These are phyloP conservation scores for Argyra leucocephala DNA, from an alignment of 2,888 invertebrate species.

Conservation along the genomic window DNA sequence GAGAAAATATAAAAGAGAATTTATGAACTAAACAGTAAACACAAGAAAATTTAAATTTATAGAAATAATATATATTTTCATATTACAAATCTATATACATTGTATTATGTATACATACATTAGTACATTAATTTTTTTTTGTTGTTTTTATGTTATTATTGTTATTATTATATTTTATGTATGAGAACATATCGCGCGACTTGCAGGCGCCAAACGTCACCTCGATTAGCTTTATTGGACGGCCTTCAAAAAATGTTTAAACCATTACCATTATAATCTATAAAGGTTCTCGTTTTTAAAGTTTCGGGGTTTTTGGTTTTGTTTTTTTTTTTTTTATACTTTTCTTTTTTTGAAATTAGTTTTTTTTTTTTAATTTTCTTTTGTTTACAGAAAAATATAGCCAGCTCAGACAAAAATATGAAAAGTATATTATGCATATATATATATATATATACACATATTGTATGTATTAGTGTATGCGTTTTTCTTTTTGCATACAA, in stretches of 20 bases:
- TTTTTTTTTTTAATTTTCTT: neutral
- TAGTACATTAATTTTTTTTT: neutral
- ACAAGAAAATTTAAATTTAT: no score
- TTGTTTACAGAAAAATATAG: neutral
- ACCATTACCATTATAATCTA: neutral
- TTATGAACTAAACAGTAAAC: no score
- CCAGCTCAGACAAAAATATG: neutral
- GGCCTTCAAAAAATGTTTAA: slow-evolving; percentile 20
- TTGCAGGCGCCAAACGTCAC: slow-evolving; percentile 18
- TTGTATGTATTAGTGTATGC: no score
- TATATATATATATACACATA: no score
- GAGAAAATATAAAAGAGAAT: no score
- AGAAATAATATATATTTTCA: neutral
- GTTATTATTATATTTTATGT: neutral
- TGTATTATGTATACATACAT: neutral
- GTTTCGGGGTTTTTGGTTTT: neutral
- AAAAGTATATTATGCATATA: no score
- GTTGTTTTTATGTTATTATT: neutral
- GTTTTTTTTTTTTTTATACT: neutral
- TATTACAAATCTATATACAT: no score
- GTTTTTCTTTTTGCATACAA: no score
- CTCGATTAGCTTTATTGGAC: slow-evolving; percentile 18
- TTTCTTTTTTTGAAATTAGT: neutral
- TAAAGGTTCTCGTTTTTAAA: slow-evolving; percentile 5
- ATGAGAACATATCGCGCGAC: slow-evolving; percentile 15